Percentiles rank a stretch among this genome's conserved stretches.
phyloP scores from a whole-genome alignment of 2,888 invertebrate genomes.

The Lasioglossum zephyrum region DNA sequence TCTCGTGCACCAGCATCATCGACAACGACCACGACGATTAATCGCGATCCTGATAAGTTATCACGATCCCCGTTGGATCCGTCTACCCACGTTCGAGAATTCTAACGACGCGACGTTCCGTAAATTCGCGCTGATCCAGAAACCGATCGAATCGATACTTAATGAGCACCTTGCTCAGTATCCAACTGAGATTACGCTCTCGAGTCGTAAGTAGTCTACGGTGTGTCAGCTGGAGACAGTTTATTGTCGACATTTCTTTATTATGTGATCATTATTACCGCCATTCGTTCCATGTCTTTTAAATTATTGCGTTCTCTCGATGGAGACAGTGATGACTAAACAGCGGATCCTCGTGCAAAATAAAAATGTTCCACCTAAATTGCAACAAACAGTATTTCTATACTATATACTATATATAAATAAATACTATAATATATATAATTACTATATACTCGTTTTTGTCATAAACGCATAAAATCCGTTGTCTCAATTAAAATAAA shows the following conservation, averaged over 20 bases:
- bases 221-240: background rate
- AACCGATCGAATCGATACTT: background rate
- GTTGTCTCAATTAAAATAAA: too few species aligned
- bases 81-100: slow-evolving; percentile 6
- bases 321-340: background rate
- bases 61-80: slow-evolving; percentile 3
- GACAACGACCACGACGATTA: background rate
- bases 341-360: too few species aligned
- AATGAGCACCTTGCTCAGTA: background rate
- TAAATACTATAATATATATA: too few species aligned
- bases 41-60: background rate
- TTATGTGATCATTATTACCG: background rate
- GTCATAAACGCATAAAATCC: too few species aligned
- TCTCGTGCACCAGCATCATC: background rate
- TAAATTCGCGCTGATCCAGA: slow-evolving; percentile 1
- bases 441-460: too few species aligned
- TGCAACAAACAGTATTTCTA: too few species aligned
- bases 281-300: background rate
- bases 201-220: background rate
- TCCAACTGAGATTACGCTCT: background rate
- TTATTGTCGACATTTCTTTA: background rate
- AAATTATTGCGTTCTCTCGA: background rate
- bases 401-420: too few species aligned
- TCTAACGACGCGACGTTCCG: slow-evolving; percentile 1
- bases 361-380: too few species aligned